Evolutionary conservation across 2,113 vertebrate species (phyloP).

Genomic region (Cygnus buccinator): DNA sequence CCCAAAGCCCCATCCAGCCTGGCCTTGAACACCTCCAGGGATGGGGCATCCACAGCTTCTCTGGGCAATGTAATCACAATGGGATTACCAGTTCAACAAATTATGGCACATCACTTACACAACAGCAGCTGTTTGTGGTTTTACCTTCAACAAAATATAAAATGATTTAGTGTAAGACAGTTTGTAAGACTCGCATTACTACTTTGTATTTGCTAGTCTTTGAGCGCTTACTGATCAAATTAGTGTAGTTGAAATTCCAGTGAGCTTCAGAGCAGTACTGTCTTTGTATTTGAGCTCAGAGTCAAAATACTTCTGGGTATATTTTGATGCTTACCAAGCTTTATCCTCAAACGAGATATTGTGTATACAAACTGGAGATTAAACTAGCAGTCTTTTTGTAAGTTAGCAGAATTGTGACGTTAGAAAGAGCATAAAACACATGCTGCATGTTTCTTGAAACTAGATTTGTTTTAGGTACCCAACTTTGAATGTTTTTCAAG

Average conservation of each 20-base stretch:
- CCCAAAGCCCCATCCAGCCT: not conserved
- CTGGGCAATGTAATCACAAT: not conserved
- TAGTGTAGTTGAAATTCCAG: not conserved
- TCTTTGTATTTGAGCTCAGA: not conserved
- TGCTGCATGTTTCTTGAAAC: not conserved
- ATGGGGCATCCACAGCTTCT: not conserved
- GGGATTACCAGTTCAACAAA: not conserved
- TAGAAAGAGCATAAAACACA: not conserved
- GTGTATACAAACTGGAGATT: not conserved
- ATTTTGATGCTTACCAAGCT: not conserved
- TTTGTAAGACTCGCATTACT: not conserved
- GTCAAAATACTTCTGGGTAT: not conserved
- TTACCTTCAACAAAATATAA: not conserved
- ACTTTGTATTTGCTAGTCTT: not conserved
- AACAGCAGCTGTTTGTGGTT: not conserved
- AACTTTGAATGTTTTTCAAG: not conserved
- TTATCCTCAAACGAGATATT: not conserved
- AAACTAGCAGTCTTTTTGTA: not conserved
- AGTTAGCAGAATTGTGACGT: not conserved
- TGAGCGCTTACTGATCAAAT: not conserved
- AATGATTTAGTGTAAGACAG: not conserved
- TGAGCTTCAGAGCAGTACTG: not conserved
- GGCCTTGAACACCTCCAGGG: not conserved
- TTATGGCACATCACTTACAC: not conserved
- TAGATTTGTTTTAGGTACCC: not conserved